Base-by-base conservation (phyloP, 64 coral and sea anemone species). In the Montipora sp. region DNA sequence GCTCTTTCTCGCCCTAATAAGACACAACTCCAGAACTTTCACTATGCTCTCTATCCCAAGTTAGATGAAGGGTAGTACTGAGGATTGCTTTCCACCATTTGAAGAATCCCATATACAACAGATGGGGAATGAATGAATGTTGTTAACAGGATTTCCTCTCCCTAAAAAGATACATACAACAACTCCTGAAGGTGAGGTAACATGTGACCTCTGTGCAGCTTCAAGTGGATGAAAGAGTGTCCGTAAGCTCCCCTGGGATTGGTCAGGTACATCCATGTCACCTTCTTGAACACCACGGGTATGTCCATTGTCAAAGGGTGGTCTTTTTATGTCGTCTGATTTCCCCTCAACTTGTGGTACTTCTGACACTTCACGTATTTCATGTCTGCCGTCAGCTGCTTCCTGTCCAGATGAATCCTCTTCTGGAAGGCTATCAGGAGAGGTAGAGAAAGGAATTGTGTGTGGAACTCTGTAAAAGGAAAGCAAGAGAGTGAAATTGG, bases 191-290 rank as follows among this genome's bases (percentile, higher is more conserved):
- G 82, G 16, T 19, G 87, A 77, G 20, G 85, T 48, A 59, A 48
- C 73, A 63, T 75, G 59, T 80, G 83, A 84, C 69, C 85, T 60
- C 15, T 80, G 73, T 0, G 91, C 91, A 22, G 67, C 91, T 21
- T 93, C 91, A 3, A 75, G 50, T 8, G 91, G 91, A 72, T 93
- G 91, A 80, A 93, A 76, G 2, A 93, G 47, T 48, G 83, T 80
- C 66, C 91, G 60, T 36, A 8, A 9, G 18, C 46, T 14, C 8
- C 27, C 10, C 18, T 11, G 16, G 46, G 63, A 6, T 70, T 61
- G 82, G 36, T 48, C 43, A 3, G 46, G 43, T 49, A 48, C 19
- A 15, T 22, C 82, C 0, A 16, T n/a, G 8, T 48, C 82, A 51
- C 8, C 7, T 14, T 5, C 59, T 9, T 5, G 51, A 10, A 5